Conservation (phyloP, 2,888 invertebrate genomes). For the Caenorhabditis afra region DNA sequence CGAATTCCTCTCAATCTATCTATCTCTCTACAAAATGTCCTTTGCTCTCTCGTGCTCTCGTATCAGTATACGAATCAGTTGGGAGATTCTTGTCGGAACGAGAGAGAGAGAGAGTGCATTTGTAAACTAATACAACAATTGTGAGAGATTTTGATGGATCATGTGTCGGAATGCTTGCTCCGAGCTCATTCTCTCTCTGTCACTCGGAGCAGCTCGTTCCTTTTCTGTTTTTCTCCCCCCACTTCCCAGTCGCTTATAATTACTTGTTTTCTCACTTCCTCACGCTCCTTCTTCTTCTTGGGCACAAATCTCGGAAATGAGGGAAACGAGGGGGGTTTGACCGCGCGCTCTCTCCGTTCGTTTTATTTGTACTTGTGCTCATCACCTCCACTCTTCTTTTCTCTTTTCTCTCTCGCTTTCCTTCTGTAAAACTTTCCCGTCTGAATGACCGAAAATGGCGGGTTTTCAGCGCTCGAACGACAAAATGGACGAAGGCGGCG, state of each 20-base stretch:
- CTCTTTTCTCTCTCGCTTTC: neutral
- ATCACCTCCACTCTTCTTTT: neutral
- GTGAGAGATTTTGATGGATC: conserved; percentile 39
- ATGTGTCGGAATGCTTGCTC: conserved; percentile 32
- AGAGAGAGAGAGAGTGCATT: conserved; percentile 22
- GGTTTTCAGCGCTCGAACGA: conserved; percentile 15
- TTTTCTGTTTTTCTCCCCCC: neutral
- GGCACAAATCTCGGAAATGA: no score
- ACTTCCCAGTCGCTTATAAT: neutral
- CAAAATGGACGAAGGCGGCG: conserved; percentile 52
- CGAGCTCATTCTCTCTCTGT: no score
- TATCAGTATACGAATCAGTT: no score
- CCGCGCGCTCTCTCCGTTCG: neutral
- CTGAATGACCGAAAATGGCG: neutral
- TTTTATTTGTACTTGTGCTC: no score
- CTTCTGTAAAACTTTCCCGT: conserved; percentile 5
- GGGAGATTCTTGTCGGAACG: neutral
- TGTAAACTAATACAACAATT: conserved; percentile 54
- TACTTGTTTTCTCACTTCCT: no score
- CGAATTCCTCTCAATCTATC: no score
- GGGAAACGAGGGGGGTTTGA: no score
- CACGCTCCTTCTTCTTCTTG: conserved; percentile 5
- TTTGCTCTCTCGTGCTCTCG: no score
- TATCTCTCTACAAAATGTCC: no score
- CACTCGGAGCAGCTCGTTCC: no score